Percentiles rank a stretch among this genome's conserved stretches.
phyloP scores from a whole-genome alignment of 2,113 vertebrate species.

The Heteronetta atricapilla region DNA sequence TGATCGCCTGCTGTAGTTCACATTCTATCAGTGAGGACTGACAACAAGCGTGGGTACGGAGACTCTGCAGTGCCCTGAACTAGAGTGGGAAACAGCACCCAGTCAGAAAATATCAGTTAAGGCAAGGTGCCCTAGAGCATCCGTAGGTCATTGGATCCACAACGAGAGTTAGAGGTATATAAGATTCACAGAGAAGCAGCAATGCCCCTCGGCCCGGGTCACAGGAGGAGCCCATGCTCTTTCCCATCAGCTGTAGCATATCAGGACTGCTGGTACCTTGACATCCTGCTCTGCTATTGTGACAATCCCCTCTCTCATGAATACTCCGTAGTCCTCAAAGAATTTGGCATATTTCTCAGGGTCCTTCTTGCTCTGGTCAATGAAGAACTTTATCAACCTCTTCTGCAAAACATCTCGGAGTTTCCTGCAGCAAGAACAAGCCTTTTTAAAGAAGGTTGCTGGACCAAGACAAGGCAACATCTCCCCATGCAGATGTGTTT shows the following conservation, averaged over 20 bases:
- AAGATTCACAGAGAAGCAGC: not conserved
- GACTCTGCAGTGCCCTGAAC: not conserved
- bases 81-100: not conserved
- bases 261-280: constrained; percentile 79
- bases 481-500: not conserved
- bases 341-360: constrained; percentile 91
- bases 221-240: not conserved
- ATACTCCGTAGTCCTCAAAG: constrained; percentile 94
- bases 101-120: not conserved
- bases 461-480: not conserved
- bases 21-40: not conserved
- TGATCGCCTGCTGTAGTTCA: not conserved
- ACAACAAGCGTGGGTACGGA: not conserved
- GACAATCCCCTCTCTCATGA: constrained; percentile 96
- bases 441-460: not conserved
- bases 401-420: constrained; percentile 91
- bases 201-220: not conserved
- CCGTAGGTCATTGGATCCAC: not conserved
- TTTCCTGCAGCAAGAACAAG: constrained; percentile 81
- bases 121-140: not conserved
- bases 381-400: constrained; percentile 91
- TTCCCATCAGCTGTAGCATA: not conserved
- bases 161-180: fast-evolving
- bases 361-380: constrained; percentile 96
- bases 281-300: constrained; percentile 91